Conservation (phyloP, 2,797 vertebrate genomes). For the Galaxias olidus region DNA sequence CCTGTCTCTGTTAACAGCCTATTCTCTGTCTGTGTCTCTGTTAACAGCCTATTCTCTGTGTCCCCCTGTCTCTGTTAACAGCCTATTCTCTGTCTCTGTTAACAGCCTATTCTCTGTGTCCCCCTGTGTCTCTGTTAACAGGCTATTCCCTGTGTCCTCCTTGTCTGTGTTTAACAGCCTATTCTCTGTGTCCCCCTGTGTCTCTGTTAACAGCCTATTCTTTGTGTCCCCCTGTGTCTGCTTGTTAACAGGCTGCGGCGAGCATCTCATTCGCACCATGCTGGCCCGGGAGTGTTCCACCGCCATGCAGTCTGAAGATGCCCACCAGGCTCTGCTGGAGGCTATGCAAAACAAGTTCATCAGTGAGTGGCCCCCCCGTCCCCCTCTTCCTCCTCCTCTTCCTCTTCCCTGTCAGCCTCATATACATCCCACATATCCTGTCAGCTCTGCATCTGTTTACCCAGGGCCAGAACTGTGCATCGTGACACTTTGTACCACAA, state of each 20-base stretch:
- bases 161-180: constrained; percentile 1
- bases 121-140: constrained; percentile 39
- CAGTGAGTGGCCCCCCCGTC: constrained; percentile 78
- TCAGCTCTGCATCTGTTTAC: constrained; percentile 44
- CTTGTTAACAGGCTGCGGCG: constrained; percentile 87
- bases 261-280: constrained; percentile 98
- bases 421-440: constrained; percentile 10
- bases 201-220: not conserved
- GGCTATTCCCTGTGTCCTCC: not conserved
- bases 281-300: constrained; percentile 96
- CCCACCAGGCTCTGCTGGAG: constrained; percentile 95
- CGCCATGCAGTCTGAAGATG: constrained; percentile 95
- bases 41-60: not conserved
- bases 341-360: constrained; percentile 99
- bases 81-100: no score
- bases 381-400: not conserved
- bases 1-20: constrained; percentile 77
- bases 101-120: not conserved
- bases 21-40: no score
- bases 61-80: constrained; percentile 59
- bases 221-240: constrained; percentile 34
- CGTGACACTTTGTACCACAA: no score
- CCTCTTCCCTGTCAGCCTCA: not conserved
- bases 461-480: not conserved
- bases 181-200: not conserved